Evolutionary conservation across 2,888 invertebrate genomes (phyloP), one percentile per base, ranked within the genome.

Genomic region (Leptogaster cylindrica): DNA sequence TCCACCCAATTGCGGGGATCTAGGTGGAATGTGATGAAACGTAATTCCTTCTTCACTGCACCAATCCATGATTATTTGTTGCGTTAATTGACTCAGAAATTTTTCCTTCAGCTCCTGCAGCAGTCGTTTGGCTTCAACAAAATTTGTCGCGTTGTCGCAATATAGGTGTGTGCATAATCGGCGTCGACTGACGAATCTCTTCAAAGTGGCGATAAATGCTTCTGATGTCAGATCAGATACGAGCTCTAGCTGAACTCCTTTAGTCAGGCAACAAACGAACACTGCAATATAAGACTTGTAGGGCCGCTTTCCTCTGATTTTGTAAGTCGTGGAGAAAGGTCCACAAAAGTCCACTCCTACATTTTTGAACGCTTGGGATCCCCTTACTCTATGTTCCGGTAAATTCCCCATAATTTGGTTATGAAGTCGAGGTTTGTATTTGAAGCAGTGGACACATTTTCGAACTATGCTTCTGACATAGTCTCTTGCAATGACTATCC

Each of bases 321-420:
- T n/a, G n/a, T n/a, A n/a, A n/a, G n/a, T n/a, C n/a, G n/a, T n/a
- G n/a, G n/a, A n/a, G n/a, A n/a, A n/a, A n/a, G n/a, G n/a, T n/a
- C n/a, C n/a, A n/a, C n/a, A n/a, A n/a, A n/a, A n/a, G n/a, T n/a
- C n/a, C n/a, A n/a, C n/a, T n/a, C n/a, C n/a, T n/a, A n/a, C n/a
- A n/a, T n/a, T n/a, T n/a, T 8, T 10, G n/a, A 39, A 39, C 5
- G 39, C 39, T 39, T 8, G 12, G 1, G 67, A 18, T n/a, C 58
- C 33, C 2, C 18, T 36, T 2, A 70, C 68, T 66, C 70, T 44
- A n/a, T 67, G 27, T n/a, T 31, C 33, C 7, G 69, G 70, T 31
- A 73, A 55, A 61, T 69, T 36, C 4, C 70, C 71, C 70, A 71
- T 71, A 2, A 73, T 71, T 50, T 71, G 68, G 6, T 65, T 44